These are phyloP conservation scores for Taeniopygia guttata DNA, from an alignment of 2,797 vertebrate genomes.

Conservation along the genomic window DNA sequence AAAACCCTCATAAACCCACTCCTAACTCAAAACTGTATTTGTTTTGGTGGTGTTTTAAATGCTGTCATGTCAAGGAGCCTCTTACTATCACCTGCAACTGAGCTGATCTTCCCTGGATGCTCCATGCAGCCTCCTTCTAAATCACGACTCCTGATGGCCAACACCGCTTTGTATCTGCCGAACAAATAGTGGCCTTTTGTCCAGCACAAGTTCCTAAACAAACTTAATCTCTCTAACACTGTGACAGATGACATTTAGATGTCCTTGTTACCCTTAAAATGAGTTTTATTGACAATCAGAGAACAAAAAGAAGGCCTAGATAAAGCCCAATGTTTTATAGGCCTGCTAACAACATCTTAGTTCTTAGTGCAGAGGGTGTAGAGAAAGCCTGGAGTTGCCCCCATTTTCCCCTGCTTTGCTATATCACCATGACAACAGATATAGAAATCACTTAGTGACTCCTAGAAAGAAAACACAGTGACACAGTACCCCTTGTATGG, in stretches of 20 bases:
- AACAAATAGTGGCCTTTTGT: slow-evolving; percentile 86
- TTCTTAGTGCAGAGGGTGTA: slow-evolving; percentile 80
- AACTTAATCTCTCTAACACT: slow-evolving; percentile 88
- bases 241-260: slow-evolving; percentile 92
- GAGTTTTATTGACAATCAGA: slow-evolving; percentile 89
- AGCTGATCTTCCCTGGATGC: slow-evolving; percentile 80
- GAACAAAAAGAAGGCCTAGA: slow-evolving; percentile 85
- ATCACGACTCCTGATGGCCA: slow-evolving; percentile 79
- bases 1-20: slow-evolving; percentile 1
- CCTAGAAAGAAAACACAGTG: slow-evolving; percentile 91
- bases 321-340: slow-evolving; percentile 86
- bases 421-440: slow-evolving; percentile 98
- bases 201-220: slow-evolving; percentile 87
- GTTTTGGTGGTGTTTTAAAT: slow-evolving; percentile 68
- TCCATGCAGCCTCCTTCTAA: slow-evolving; percentile 73
- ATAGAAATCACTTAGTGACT: slow-evolving; percentile 99
- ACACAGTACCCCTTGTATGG: slow-evolving; percentile 95
- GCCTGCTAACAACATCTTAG: slow-evolving; percentile 86
- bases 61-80: slow-evolving; percentile 71
- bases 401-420: slow-evolving; percentile 90
- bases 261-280: slow-evolving; percentile 87
- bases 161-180: slow-evolving; percentile 79
- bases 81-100: slow-evolving; percentile 80
- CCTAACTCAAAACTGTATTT: slow-evolving; percentile 59
- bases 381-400: slow-evolving; percentile 92